These are phyloP conservation scores for Calliphora vomitoria DNA, from an alignment of 2,888 invertebrate genomes.

Conservation along the genomic window DNA sequence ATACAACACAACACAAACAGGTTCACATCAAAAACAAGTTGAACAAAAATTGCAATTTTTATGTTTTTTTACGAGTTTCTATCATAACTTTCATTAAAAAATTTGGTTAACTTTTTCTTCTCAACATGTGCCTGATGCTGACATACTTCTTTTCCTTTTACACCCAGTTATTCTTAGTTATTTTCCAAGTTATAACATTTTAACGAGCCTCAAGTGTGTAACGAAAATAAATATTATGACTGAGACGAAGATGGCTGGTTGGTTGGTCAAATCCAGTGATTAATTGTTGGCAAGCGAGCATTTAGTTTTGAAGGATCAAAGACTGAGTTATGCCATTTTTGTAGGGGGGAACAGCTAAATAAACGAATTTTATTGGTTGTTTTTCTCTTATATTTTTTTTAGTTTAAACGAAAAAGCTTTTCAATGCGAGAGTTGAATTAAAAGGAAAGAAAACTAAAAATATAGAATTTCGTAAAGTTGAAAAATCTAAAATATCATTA, in stretches of 20 bases:
- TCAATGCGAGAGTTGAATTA: too few relatives aligned
- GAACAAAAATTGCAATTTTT: background rate
- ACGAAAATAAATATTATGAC: background rate
- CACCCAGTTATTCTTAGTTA: slow-evolving; percentile 5
- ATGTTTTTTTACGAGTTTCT: background rate
- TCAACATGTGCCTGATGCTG: background rate
- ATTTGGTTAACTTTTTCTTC: too few relatives aligned
- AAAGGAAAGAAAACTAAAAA: too few relatives aligned
- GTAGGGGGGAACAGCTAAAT: too few relatives aligned
- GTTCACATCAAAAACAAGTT: background rate
- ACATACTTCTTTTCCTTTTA: background rate
- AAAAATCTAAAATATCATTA: too few relatives aligned
- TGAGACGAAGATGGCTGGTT: background rate
- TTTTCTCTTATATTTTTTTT: too few relatives aligned
- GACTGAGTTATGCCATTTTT: too few relatives aligned
- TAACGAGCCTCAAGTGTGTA: slow-evolving; percentile 18
- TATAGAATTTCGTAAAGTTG: too few relatives aligned
- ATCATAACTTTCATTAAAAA: background rate
- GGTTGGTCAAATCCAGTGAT: slow-evolving; percentile 3
- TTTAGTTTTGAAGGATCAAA: background rate
- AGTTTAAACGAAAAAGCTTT: too few relatives aligned
- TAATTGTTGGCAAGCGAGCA: slow-evolving; percentile 16
- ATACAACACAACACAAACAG: background rate
- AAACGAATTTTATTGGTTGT: too few relatives aligned
- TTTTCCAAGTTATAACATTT: background rate